These are phyloP conservation scores for Apteryx mantelli DNA, from an alignment of 2,113 vertebrate species.

Conservation along the genomic window DNA sequence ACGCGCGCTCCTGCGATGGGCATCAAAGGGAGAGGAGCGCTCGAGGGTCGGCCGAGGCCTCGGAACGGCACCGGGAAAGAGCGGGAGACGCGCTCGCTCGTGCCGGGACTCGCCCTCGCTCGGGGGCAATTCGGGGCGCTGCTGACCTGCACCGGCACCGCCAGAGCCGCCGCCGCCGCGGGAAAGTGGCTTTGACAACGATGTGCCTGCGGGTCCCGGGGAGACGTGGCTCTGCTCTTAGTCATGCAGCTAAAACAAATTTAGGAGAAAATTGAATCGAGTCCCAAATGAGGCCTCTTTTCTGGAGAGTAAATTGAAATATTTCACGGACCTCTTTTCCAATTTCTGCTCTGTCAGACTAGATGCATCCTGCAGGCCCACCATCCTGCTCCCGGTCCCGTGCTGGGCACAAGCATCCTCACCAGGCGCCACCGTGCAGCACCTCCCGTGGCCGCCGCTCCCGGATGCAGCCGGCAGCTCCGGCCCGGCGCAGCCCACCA, in stretches of 20 bases:
- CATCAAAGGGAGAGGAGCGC: constrained; percentile 12
- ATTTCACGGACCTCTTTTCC: background rate
- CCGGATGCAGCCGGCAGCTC: no score
- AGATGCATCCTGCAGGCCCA: background rate
- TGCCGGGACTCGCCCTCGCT: background rate
- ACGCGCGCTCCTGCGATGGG: background rate
- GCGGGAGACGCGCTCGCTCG: background rate
- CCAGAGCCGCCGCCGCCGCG: no score
- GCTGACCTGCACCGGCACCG: no score
- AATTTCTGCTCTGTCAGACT: background rate
- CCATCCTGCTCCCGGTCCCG: background rate
- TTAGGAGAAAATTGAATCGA: background rate
- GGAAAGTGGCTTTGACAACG: background rate
- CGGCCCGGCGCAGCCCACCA: no score
- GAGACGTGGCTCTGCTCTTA: no score
- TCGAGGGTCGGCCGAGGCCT: background rate
- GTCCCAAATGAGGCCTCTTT: background rate
- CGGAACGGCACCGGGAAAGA: background rate
- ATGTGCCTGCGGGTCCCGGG: no score
- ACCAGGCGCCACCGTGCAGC: no score
- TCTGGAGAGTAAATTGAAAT: constrained; percentile 8
- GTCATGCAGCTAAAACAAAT: constrained; percentile 19
- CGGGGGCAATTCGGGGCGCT: background rate
- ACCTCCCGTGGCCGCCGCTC: no score
- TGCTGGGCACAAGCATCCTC: no score